A percentile compares a stretch with the other conserved stretches of the same genome.
phyloP scores from a whole-genome alignment of 2,888 invertebrate species.

The Seladonia tumulorum region DNA sequence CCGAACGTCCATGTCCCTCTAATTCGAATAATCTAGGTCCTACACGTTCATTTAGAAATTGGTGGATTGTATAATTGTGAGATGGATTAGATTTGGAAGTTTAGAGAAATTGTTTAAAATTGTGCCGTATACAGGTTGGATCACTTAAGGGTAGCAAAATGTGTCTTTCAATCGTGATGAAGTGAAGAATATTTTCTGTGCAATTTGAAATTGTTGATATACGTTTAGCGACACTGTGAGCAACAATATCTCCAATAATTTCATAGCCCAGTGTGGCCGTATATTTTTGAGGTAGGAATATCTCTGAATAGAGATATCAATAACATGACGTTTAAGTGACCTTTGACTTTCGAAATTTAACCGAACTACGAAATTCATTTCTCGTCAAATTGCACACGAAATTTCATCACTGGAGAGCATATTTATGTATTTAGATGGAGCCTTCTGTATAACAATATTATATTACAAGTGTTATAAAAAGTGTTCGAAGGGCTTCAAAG shows the following conservation, averaged over 20 bases:
- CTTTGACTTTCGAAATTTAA: background rate
- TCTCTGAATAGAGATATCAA: background rate
- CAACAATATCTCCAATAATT: background rate
- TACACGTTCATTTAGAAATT: background rate
- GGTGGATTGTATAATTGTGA: too few relatives aligned
- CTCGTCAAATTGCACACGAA: background rate
- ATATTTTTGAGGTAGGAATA: background rate
- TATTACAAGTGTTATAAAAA: background rate
- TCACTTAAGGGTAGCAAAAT: background rate
- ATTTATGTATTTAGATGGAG: background rate
- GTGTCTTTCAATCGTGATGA: background rate
- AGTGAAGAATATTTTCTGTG: background rate
- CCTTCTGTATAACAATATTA: background rate
- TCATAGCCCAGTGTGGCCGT: background rate
- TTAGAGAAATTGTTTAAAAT: background rate
- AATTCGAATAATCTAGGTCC: background rate
- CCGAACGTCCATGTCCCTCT: background rate
- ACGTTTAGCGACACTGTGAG: background rate
- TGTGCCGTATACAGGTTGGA: background rate
- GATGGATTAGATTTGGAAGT: too few relatives aligned
- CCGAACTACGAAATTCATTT: background rate
- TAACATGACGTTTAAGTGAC: background rate
- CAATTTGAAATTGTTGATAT: background rate
- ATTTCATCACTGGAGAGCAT: background rate
- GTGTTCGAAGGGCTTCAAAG: background rate